These are phyloP conservation scores for Castor canadensis DNA, from an alignment of 2,113 vertebrate genomes.

Conservation along the genomic window DNA sequence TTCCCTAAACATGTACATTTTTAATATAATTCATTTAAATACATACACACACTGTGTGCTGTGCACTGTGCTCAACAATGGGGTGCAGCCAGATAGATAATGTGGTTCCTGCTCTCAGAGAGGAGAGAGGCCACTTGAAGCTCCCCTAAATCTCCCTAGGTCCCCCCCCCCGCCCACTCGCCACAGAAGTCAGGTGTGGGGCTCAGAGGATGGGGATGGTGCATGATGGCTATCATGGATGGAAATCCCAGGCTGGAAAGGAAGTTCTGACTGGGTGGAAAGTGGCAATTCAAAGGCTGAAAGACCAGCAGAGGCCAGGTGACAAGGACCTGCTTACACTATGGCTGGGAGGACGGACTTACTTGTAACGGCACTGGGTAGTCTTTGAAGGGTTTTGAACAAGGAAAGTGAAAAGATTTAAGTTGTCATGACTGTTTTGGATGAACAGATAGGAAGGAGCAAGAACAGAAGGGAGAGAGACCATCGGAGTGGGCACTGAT, in stretches of 20 bases:
- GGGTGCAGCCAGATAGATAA: not conserved
- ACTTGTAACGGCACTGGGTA: not conserved
- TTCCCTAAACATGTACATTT: not conserved
- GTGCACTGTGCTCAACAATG: not conserved
- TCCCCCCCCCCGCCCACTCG: no score
- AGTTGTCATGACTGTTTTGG: not conserved
- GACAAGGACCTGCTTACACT: not conserved
- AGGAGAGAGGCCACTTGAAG: not conserved
- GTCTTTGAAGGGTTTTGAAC: not conserved
- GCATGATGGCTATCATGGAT: not conserved
- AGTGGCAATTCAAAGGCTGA: not conserved
- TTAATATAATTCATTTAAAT: not conserved
- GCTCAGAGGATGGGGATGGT: not conserved
- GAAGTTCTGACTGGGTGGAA: not conserved
- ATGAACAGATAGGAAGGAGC: not conserved
- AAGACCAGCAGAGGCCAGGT: no score
- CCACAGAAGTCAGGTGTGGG: not conserved
- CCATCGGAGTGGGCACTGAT: not conserved
- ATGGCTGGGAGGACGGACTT: not conserved
- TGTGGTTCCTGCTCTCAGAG: not conserved
- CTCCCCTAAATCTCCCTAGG: fast-evolving
- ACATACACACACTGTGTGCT: not conserved
- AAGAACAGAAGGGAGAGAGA: not conserved
- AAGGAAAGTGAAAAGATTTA: not conserved
- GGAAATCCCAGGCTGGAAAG: not conserved